Evolutionary conservation across 2,888 invertebrate species (phyloP).

Genomic region (Atethmia centrago): DNA sequence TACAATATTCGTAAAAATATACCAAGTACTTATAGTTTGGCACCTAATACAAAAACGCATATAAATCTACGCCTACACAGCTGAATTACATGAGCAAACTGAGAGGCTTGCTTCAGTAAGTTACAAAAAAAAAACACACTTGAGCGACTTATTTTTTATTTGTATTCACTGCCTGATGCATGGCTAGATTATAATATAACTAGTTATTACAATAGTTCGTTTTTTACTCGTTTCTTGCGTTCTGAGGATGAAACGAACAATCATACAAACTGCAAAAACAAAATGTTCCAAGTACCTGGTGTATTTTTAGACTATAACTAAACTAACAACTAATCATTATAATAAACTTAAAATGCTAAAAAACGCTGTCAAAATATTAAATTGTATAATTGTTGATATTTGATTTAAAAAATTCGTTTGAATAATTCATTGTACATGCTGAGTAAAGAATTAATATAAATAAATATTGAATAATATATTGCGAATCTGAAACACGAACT

Average conservation of each 20-base stretch:
- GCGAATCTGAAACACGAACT: constrained; percentile 32
- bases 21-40: constrained; percentile 62
- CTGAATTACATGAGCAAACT: constrained; percentile 12
- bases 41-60: constrained; percentile 44
- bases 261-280: constrained; percentile 26
- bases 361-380: constrained; percentile 73
- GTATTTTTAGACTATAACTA: constrained; percentile 66
- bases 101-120: constrained; percentile 3
- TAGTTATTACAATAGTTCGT: constrained; percentile 15
- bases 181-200: constrained; percentile 7
- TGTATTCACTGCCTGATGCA: constrained; percentile 12
- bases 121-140: constrained; percentile 27
- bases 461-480: constrained; percentile 43
- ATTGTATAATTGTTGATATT: constrained; percentile 67
- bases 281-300: constrained; percentile 56
- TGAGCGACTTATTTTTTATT: constrained; percentile 35
- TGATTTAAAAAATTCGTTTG: constrained; percentile 76
- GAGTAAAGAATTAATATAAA: constrained; percentile 60
- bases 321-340: constrained; percentile 70
- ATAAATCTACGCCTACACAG: neutral
- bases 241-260: neutral
- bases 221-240: constrained; percentile 16
- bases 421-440: constrained; percentile 77
- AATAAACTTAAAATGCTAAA: constrained; percentile 75
- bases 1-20: constrained; percentile 64